A percentile compares a stretch with the other conserved stretches of the same genome.
These are phyloP conservation scores for Gadopsis marmoratus DNA, from an alignment of 2,797 vertebrate species.

Conservation along the genomic window DNA sequence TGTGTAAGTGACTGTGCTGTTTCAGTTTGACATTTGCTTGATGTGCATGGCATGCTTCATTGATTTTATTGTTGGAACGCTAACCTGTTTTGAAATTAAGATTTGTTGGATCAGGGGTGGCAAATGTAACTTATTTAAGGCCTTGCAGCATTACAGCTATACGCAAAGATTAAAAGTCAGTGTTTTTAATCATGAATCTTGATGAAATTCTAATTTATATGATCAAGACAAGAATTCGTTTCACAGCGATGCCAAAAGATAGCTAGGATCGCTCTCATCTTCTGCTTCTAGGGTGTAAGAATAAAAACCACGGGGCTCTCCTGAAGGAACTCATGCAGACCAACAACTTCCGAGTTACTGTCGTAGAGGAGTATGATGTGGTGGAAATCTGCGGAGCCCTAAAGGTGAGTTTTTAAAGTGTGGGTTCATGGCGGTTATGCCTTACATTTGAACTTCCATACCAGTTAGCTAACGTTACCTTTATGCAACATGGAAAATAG, in stretches of 20 bases:
- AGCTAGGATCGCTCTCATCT: neutral
- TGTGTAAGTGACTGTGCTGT: conserved; percentile 16
- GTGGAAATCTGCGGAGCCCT: conserved; percentile 99
- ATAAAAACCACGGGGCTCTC: conserved; percentile 85
- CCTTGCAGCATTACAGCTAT: neutral
- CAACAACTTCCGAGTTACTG: conserved; percentile 92
- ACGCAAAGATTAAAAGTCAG: neutral
- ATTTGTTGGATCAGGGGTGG: conserved; percentile 1
- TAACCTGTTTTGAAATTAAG: conserved; percentile 17
- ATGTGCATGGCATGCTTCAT: conserved; percentile 4
- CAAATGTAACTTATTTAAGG: neutral
- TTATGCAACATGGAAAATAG: conserved; percentile 1
- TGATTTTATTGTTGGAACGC: neutral
- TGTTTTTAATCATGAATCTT: neutral
- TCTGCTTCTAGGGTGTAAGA: conserved; percentile 89
- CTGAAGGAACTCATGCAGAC: conserved; percentile 98
- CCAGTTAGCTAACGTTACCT: neutral
- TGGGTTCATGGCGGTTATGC: neutral
- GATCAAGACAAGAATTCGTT: neutral
- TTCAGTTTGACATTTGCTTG: conserved; percentile 21
- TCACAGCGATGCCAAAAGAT: neutral
- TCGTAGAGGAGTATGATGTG: conserved; percentile 93
- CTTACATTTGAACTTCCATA: neutral
- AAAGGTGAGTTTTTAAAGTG: conserved; percentile 86
- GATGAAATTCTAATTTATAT: neutral